Evolutionary conservation across 2,888 invertebrate species (phyloP).

Genomic region (Drosophila macrospina): DNA sequence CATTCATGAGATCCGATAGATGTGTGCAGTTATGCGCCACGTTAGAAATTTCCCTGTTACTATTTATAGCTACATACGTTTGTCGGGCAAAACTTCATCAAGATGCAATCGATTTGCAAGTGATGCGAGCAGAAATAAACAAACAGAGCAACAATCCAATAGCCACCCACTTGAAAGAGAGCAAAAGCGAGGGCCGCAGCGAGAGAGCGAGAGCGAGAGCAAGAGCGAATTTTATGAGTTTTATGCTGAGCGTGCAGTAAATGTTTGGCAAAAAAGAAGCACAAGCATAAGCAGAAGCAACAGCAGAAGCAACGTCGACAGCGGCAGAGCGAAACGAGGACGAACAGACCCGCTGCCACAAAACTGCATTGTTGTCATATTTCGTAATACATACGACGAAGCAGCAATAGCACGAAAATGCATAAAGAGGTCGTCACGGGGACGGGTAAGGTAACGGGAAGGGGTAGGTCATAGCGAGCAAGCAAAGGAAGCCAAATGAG

Average conservation of each 20-base stretch:
- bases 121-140: conserved; percentile 69
- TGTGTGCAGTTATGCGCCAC: conserved; percentile 56
- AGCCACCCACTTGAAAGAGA: conserved; percentile 51
- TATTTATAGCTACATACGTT: conserved; percentile 56
- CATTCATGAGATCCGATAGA: conserved; percentile 54
- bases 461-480: conserved; percentile 52
- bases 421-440: conserved; percentile 8
- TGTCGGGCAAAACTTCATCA: conserved; percentile 58
- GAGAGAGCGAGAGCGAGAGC: conserved; percentile 13
- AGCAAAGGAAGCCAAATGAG: conserved; percentile 61
- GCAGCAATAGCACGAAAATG: conserved; percentile 68
- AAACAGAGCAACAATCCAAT: conserved; percentile 52
- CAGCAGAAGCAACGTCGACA: conserved; percentile 19
- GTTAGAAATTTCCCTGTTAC: conserved; percentile 72
- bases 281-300: conserved; percentile 40
- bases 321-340: conserved; percentile 81
- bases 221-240: conserved; percentile 27
- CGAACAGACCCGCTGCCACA: conserved; percentile 64
- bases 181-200: not conserved
- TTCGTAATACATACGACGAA: conserved; percentile 81
- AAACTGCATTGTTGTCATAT: conserved; percentile 84
- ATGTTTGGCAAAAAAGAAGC: conserved; percentile 21
- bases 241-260: conserved; percentile 64
- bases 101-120: conserved; percentile 78
- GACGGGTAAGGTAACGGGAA: not conserved